A percentile compares a stretch with the other conserved stretches of the same genome.
These are phyloP conservation scores for Heloderma charlesbogerti DNA, from an alignment of 2,113 vertebrate species.

Conservation along the genomic window DNA sequence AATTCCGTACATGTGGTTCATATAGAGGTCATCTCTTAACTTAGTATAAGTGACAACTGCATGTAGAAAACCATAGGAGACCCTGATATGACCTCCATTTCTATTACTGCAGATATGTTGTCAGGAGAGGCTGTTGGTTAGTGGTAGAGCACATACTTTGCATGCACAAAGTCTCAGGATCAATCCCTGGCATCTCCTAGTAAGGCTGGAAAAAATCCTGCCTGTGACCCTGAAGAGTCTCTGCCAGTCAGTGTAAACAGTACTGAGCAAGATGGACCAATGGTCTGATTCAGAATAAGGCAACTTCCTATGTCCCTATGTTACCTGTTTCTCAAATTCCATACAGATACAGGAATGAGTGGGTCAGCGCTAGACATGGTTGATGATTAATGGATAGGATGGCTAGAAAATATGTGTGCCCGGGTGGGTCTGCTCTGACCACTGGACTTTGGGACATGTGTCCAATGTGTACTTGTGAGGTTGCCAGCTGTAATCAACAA, in stretches of 20 bases:
- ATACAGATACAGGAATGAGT: background rate
- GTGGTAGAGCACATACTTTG: too few relatives aligned
- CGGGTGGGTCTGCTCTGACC: background rate
- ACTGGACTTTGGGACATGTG: background rate
- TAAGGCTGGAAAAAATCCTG: too few relatives aligned
- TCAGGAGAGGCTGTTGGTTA: too few relatives aligned
- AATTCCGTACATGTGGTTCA: background rate
- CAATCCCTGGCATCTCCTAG: too few relatives aligned
- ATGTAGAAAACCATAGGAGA: background rate
- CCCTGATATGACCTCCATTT: background rate
- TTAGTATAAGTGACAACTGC: background rate
- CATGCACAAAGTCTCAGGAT: too few relatives aligned
- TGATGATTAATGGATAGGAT: background rate
- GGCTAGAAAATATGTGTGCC: background rate
- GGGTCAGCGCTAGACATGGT: background rate
- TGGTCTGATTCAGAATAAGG: too few relatives aligned
- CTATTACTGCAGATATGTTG: background rate
- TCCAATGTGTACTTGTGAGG: background rate
- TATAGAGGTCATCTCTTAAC: background rate
- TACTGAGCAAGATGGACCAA: too few relatives aligned
- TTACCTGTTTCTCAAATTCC: background rate
- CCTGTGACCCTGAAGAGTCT: too few relatives aligned
- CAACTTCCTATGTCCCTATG: too few relatives aligned
- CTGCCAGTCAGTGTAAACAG: too few relatives aligned
- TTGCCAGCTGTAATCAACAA: background rate